A percentile compares a stretch with the other conserved stretches of the same genome.
These are phyloP conservation scores for Sarcoramphus papa DNA, from an alignment of 2,797 vertebrate genomes.

Conservation along the genomic window DNA sequence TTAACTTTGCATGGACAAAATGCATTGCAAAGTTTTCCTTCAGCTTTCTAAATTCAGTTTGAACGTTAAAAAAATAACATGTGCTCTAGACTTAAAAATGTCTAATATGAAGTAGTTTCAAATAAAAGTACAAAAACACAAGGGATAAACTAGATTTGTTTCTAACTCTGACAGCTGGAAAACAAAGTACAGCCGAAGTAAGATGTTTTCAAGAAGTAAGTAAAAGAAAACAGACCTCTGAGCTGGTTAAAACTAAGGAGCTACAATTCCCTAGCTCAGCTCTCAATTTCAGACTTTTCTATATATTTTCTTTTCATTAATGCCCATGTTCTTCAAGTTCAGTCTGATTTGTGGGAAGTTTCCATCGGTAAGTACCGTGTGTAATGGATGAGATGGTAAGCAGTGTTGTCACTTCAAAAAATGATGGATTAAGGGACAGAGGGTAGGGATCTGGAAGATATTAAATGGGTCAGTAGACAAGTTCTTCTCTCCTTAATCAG, in stretches of 20 bases:
- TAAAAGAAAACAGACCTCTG: slow-evolving; percentile 36
- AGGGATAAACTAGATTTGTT: slow-evolving; percentile 32
- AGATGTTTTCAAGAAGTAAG: neutral
- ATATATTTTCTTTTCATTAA: slow-evolving; percentile 41
- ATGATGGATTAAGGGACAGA: slow-evolving; percentile 2
- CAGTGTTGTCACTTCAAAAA: slow-evolving; percentile 34
- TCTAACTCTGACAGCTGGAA: slow-evolving; percentile 54
- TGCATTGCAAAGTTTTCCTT: slow-evolving; percentile 32
- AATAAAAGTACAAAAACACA: slow-evolving; percentile 30
- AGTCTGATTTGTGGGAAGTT: slow-evolving; percentile 14
- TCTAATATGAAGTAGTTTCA: slow-evolving; percentile 60
- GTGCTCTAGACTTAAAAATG: slow-evolving; percentile 46
- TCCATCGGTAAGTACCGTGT: neutral
- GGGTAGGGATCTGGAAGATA: neutral
- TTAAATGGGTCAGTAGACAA: neutral
- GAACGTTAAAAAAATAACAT: slow-evolving; percentile 44
- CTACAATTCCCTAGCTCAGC: neutral
- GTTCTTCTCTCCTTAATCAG: slow-evolving; percentile 1
- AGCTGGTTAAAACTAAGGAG: neutral
- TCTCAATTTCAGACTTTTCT: slow-evolving; percentile 28
- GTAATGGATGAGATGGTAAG: slow-evolving; percentile 33
- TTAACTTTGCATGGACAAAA: slow-evolving; percentile 21
- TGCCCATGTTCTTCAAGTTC: slow-evolving; percentile 19
- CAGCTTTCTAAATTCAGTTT: slow-evolving; percentile 57
- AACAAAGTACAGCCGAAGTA: neutral